Base-by-base conservation (phyloP, 1,140 invertebrate genomes). In the Drosophila azteca region DNA sequence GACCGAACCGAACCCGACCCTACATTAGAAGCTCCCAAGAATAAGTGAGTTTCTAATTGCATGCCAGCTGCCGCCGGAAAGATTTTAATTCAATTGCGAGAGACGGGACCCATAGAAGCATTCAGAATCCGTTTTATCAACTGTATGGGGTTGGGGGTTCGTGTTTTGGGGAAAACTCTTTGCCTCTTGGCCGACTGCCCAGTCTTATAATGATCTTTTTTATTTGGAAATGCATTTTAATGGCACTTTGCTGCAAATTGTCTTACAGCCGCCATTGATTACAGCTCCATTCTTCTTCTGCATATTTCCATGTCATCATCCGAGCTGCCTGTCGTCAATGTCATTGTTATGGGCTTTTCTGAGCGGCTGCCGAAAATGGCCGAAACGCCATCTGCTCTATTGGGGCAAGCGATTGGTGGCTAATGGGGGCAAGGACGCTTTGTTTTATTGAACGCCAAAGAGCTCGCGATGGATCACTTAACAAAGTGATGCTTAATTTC, bases 201-300 rank as follows among this genome's bases (percentile, higher is more conserved):
- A 74, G 49, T 74, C 50, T 45, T 44, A 22, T 35, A 60, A 26
- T 24, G 53, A 20, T 62, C 35, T 35, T 65, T 61, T 84, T 65
- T 72, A 69, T 85, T 85, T 85, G 77, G 67, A 81, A 85, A 77
- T 78, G 73, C 73, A 78, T 81, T 85, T 84, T 77, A 64, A 85
- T 77, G 73, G 70, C 81, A 67, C 73, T 77, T 79, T 65, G 52
- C 61, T 53, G 68, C 80, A 77, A 84, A 69, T 80, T 77, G 52
- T 74, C 68, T 77, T 66, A 58, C 75, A 61, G 48, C 55, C 69
- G 29, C 8, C 29, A 74, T 77, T 62, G 67, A 73, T 84, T 64
- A 73, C 20, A 49, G 43, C 41, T 48, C 11, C 5, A 24, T 3
- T 17, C 24, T 9, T n/a, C 8, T 43, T 24, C 44, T 29, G 24